phyloP scores from a whole-genome alignment of 2,113 vertebrate genomes.

The Peromyscus maniculatus region DNA sequence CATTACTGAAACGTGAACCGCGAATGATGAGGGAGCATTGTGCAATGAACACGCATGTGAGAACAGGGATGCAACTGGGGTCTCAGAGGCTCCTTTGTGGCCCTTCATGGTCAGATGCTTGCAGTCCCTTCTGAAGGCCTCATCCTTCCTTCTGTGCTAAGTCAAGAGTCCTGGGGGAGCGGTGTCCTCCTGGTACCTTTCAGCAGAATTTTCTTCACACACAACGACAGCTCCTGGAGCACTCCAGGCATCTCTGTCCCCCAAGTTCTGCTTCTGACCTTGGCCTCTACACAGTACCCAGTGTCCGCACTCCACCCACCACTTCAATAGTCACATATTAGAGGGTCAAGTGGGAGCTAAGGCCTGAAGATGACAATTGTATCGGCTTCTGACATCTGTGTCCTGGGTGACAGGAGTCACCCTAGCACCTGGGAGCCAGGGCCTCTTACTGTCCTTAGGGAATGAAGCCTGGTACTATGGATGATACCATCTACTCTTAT shows the following conservation, averaged over 20 bases:
- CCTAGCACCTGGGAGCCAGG: not conserved
- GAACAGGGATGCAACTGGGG: too few species aligned
- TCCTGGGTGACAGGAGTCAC: not conserved
- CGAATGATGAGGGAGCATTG: fast-evolving
- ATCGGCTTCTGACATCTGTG: not conserved
- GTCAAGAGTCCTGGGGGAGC: too few species aligned
- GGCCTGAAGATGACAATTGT: too few species aligned
- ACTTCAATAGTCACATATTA: not conserved
- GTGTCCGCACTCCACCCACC: not conserved
- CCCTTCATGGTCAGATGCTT: not conserved
- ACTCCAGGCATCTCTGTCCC: not conserved
- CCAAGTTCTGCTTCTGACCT: fast-evolving
- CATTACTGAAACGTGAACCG: not conserved
- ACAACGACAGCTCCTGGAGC: too few species aligned
- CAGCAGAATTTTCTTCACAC: fast-evolving
- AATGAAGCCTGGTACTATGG: too few species aligned
- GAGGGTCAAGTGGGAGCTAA: not conserved
- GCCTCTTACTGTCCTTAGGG: not conserved
- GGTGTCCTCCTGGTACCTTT: not conserved
- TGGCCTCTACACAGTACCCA: not conserved
- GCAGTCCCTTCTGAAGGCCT: not conserved
- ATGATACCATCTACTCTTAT: not conserved
- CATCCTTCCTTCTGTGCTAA: too few species aligned
- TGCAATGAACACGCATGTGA: fast-evolving
- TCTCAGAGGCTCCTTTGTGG: not conserved